Evolutionary conservation across 2,797 vertebrate genomes (phyloP), one percentile per base, ranked within the genome.

Genomic region (Sebastes hopkinsi): DNA sequence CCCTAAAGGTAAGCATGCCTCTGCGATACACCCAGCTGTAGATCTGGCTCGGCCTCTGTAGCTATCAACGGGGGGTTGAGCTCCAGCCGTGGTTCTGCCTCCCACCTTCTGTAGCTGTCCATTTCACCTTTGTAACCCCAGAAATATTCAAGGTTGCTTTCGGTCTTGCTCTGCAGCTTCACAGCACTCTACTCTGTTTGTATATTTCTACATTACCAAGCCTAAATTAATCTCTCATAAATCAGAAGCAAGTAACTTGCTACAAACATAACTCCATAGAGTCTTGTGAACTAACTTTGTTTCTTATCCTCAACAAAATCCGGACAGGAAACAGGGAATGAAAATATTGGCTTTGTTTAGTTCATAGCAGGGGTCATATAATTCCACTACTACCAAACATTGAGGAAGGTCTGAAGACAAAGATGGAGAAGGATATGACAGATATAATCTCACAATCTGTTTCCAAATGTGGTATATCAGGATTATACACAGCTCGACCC

Each of bases 1-100:
- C 73, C 75, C 80, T 62, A 7, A 79, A 84, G 85, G 86, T 67
- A 85, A 81, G 82, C 22, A 60, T 54, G 73, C 71, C 58, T 68
- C 56, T 54, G 66, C 0, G n/a, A 64, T 74, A 86, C 80, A 75
- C 76, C 67, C 71, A 52, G 20, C 61, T 82, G 65, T 64, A 81
- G 74, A 59, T 59, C 87, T 77, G 62, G 66, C 54, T 82, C 58
- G 30, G 84, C 55, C 62, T 81, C 72, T 46, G 66, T 64, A 36
- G 67, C 46, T 66, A 58, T 69, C 82, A 55, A 61, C 38, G 61
- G 73, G 79, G 23, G 69, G 13, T 6, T 46, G 36, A 71, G 72
- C 64, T 16, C 32, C 61, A 72, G 29, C 67, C 0, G 4, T n/a
- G 23, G 30, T 34, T 70, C 61, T 46, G 23, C 36, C 42, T n/a